Evolutionary conservation across 2,888 invertebrate species (phyloP), one percentile per base, ranked within the genome.

Genomic region (Campaea margaritaria): DNA sequence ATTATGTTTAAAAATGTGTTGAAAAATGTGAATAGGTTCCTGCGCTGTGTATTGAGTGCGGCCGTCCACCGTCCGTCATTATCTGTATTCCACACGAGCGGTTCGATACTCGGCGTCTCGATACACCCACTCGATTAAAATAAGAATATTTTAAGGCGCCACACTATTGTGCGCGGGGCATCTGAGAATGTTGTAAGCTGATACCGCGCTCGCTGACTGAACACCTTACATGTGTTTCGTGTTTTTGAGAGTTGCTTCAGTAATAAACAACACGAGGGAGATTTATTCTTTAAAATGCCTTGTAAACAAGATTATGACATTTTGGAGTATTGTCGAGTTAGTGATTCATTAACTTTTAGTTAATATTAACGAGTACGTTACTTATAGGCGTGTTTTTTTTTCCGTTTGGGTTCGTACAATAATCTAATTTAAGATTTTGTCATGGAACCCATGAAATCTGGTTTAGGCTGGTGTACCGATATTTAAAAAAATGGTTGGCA

Each of bases 41-140:
- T 62, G 72, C 74, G 9, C 67, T 72, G 74, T 72, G 83, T 76
- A 76, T 74, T 73, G 69, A 62, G 67, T 75, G 75, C 62, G 67
- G 72, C 70, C 77, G 87, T 79, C 87, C 86, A 83, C 76, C 81
- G 89, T 86, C 88, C 89, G 85, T 86, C 89, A 84, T 85, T 90
- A 91, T 91, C 92, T 81, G 72, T 75, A 78, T 92, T 91, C 91
- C 89, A 85, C 91, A 91, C 91, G 91, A 83, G 74, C 80, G 89
- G 76, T 68, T 74, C 82, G 85, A 84, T 83, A 79, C 80, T 81
- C 80, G 80, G 77, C 79, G 76, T 75, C 78, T 80, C 85, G 87
- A 87, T 87, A 85, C 83, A 83, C 84, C 80, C 77, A 82, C 81
- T 86, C 88, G 88, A 89, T 89, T 87, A 87, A 87, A 89, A 89